phyloP scores from a whole-genome alignment of 1,140 invertebrate species.

The Apis laboriosa region DNA sequence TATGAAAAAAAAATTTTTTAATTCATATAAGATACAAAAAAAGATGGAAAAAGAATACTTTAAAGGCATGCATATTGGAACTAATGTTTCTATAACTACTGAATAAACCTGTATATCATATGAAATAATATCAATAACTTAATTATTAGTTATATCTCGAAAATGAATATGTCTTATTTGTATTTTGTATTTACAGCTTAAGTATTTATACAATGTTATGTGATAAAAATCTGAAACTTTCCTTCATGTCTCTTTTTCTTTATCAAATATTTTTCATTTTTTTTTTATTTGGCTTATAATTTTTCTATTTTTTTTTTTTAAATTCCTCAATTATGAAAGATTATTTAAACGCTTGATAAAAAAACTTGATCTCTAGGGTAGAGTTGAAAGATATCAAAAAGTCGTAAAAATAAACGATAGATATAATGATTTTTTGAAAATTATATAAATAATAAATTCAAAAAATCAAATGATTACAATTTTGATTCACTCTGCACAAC shows the following conservation, averaged over 20 bases:
- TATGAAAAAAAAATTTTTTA: constrained; percentile 15
- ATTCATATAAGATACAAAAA: constrained; percentile 20
- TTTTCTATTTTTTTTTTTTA: background rate
- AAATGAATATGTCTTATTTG: constrained; percentile 40
- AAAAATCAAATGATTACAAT: background rate
- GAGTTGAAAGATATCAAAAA: constrained; percentile 6
- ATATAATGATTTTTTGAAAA: background rate
- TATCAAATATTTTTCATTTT: background rate
- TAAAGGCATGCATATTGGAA: constrained; percentile 37
- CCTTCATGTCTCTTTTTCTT: background rate
- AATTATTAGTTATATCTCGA: constrained; percentile 36
- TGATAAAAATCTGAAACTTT: constrained; percentile 52
- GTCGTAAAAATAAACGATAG: background rate
- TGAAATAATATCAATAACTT: constrained; percentile 51
- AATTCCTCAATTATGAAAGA: background rate
- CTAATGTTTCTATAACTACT: constrained; percentile 22
- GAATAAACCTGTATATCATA: constrained; percentile 50
- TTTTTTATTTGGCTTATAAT: constrained; percentile 15
- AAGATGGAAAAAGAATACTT: constrained; percentile 38
- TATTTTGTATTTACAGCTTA: constrained; percentile 60
- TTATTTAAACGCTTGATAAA: background rate
- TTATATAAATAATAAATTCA: constrained; percentile 14
- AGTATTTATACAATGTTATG: constrained; percentile 58
- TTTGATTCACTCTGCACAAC: background rate
- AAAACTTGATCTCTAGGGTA: background rate